phyloP scores from a whole-genome alignment of 37 sponge, comb jelly and placozoan genomes.

The Sycon ciliatum region DNA sequence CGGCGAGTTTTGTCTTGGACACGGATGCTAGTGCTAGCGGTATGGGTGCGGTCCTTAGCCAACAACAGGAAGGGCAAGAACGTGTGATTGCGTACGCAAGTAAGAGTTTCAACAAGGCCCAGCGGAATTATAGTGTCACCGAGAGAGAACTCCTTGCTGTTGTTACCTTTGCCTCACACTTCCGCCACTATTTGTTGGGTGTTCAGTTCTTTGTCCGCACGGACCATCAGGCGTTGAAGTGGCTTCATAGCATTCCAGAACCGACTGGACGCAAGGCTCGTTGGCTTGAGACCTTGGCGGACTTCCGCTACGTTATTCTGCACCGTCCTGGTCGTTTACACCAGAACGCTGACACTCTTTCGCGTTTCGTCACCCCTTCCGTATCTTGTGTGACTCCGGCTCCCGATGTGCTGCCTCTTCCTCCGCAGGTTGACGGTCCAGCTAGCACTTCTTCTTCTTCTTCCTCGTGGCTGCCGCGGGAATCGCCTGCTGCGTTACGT shows the following conservation, averaged over 20 bases:
- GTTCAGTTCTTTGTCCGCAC: slow-evolving; percentile 13
- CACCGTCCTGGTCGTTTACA: slow-evolving; percentile 21
- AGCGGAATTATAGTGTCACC: slow-evolving; percentile 31
- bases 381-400: too few species aligned
- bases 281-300: slow-evolving; percentile 25
- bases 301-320: slow-evolving; percentile 23
- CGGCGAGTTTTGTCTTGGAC: too few species aligned
- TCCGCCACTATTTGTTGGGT: slow-evolving; percentile 14
- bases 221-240: slow-evolving; percentile 15
- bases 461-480: too few species aligned
- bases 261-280: slow-evolving; percentile 27
- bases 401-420: too few species aligned
- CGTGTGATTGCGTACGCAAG: slow-evolving; percentile 27
- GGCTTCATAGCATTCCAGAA: slow-evolving; percentile 13
- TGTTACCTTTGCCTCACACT: slow-evolving; percentile 15
- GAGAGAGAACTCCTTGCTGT: slow-evolving; percentile 28
- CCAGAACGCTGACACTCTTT: slow-evolving; percentile 32
- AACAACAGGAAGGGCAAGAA: too few species aligned
- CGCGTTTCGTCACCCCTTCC: too few species aligned
- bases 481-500: too few species aligned
- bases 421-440: too few species aligned
- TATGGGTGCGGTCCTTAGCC: too few species aligned
- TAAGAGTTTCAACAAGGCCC: not conserved
- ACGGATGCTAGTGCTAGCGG: too few species aligned
- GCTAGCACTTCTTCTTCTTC: too few species aligned